Evolutionary conservation across 2,113 vertebrate species (phyloP).

Genomic region (Paraplagusia blochii): DNA sequence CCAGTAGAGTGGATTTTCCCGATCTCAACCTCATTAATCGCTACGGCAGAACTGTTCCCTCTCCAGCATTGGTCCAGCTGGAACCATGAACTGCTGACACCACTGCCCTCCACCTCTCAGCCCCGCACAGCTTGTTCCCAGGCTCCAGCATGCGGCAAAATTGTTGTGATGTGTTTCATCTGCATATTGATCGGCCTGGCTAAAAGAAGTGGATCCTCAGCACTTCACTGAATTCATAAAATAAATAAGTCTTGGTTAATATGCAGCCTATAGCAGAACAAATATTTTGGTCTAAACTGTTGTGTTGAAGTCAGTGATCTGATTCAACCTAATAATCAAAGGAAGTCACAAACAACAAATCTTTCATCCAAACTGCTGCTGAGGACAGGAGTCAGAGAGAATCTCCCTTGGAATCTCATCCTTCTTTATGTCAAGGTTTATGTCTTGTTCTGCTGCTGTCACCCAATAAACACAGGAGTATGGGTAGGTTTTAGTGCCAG

Average conservation of each 20-base stretch:
- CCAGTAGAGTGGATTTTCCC: constrained; percentile 48
- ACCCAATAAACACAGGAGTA: constrained; percentile 55
- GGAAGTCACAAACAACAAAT: constrained; percentile 18
- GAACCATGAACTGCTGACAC: constrained; percentile 69
- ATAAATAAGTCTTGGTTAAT: constrained; percentile 59
- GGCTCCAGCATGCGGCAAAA: constrained; percentile 61
- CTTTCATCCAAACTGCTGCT: constrained; percentile 16
- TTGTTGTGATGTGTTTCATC: constrained; percentile 68
- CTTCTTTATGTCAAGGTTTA: constrained; percentile 31
- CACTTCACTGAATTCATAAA: constrained; percentile 73
- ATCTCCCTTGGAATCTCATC: too few relatives aligned
- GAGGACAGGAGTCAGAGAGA: constrained; percentile 36
- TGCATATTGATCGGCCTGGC: constrained; percentile 69
- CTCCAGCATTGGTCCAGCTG: constrained; percentile 52
- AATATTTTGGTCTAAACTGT: constrained; percentile 35
- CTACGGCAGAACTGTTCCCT: constrained; percentile 58
- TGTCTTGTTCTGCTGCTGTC: constrained; percentile 45
- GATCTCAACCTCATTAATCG: constrained; percentile 67
- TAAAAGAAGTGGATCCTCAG: constrained; percentile 66
- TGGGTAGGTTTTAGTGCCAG: constrained; percentile 58
- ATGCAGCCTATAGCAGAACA: constrained; percentile 28
- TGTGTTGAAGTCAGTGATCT: constrained; percentile 32
- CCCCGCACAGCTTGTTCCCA: constrained; percentile 10
- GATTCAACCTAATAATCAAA: constrained; percentile 34
- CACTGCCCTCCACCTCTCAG: neutral